These are phyloP conservation scores for Vireo griseus DNA, from an alignment of 2,797 vertebrate species.

Conservation along the genomic window DNA sequence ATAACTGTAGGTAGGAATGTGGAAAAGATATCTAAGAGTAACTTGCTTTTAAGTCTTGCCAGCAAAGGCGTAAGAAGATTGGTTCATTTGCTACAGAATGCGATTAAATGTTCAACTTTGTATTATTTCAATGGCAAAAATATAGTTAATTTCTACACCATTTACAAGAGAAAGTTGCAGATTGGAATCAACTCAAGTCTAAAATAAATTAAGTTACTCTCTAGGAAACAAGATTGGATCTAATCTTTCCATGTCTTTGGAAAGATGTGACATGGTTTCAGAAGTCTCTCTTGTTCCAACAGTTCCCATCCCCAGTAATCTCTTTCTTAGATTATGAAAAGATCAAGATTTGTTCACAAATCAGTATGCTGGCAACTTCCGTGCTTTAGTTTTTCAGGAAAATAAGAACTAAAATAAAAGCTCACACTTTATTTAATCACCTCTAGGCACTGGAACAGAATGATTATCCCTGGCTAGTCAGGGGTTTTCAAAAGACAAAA, in stretches of 20 bases:
- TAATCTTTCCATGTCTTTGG: not conserved
- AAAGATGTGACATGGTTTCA: not conserved
- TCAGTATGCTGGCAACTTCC: not conserved
- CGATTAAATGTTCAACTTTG: not conserved
- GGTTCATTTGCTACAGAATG: not conserved
- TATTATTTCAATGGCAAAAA: not conserved
- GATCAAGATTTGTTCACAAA: not conserved
- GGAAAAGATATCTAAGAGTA: not conserved
- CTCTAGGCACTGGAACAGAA: not conserved
- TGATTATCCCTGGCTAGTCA: not conserved
- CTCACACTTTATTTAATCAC: not conserved
- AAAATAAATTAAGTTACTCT: not conserved
- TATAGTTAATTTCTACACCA: not conserved
- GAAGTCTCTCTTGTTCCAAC: not conserved
- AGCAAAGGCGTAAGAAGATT: not conserved
- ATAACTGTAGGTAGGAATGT: conserved; percentile 1
- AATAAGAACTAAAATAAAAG: not conserved
- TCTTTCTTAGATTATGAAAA: not conserved
- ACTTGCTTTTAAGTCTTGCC: conserved; percentile 35
- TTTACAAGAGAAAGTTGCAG: not conserved
- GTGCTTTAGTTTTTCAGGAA: not conserved
- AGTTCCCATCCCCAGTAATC: not conserved
- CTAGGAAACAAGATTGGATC: not conserved
- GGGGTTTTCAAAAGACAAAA: not conserved
- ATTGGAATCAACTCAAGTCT: not conserved